phyloP scores from a whole-genome alignment of 2,113 vertebrate genomes.

The Hoplias malabaricus region DNA sequence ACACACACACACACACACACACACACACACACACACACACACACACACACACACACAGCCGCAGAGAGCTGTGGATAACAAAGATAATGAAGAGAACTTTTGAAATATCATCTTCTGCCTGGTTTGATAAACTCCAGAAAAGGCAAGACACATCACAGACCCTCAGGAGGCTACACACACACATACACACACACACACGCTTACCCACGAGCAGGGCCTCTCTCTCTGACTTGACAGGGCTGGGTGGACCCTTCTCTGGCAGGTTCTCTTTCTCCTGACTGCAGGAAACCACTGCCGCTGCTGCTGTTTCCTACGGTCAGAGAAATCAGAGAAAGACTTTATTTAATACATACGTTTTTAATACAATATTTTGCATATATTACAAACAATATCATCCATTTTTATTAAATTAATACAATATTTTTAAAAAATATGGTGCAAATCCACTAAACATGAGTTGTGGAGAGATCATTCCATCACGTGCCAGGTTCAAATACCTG shows the following conservation, averaged over 20 bases:
- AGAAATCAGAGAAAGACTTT: not conserved
- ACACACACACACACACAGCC: not conserved
- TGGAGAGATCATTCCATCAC: no score
- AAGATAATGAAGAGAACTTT: conserved; percentile 17
- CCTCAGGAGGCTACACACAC: no score
- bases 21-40: no score
- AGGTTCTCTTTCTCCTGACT: conserved; percentile 85
- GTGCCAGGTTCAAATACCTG: no score
- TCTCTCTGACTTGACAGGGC: conserved; percentile 86
- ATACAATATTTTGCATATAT: no score
- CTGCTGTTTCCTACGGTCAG: conserved; percentile 65
- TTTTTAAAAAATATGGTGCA: no score
- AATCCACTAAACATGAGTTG: no score
- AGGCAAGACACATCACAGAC: not conserved
- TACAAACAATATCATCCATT: no score
- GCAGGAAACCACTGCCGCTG: conserved; percentile 76
- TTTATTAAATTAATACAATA: no score
- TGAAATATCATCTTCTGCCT: not conserved
- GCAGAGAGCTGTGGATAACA: conserved; percentile 17
- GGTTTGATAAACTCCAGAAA: conserved; percentile 20
- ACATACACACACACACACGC: not conserved
- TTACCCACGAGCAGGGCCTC: conserved; percentile 90
- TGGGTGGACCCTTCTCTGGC: conserved; percentile 75
- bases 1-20: no score
- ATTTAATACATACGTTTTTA: no score